Conservation (phyloP, 2,888 invertebrate species). For the Platycnemis pennipes region DNA sequence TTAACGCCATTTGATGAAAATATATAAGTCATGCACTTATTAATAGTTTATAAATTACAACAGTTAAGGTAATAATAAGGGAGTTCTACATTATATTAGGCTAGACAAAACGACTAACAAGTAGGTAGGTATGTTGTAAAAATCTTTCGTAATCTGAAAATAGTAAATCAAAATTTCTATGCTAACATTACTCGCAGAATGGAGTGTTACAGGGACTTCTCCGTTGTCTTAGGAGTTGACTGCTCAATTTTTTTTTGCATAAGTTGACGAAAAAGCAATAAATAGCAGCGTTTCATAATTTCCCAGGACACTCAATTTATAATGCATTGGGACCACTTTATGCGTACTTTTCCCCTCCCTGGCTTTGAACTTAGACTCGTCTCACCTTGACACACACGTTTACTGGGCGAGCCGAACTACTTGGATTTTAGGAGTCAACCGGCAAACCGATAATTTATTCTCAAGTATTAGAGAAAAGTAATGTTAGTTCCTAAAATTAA, state of each 20-base stretch:
- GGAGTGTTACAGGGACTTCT: not conserved
- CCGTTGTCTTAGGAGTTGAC: not conserved
- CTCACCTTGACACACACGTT: not conserved
- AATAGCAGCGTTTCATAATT: not conserved
- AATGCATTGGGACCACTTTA: not conserved
- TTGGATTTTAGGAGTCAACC: not conserved
- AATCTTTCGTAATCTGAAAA: not conserved
- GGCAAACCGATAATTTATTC: not conserved
- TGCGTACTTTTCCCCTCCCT: not conserved
- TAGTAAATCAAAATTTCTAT: not conserved
- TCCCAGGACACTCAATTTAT: not conserved
- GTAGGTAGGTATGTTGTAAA: not conserved
- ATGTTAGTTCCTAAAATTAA: too few species aligned
- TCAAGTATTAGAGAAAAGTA: not conserved
- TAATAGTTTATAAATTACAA: not conserved
- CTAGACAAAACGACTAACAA: not conserved
- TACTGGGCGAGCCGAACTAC: not conserved
- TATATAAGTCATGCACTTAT: not conserved
- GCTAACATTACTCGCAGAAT: not conserved
- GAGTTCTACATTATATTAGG: not conserved
- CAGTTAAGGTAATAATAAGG: not conserved
- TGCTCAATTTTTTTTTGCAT: not conserved
- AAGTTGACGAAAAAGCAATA: not conserved
- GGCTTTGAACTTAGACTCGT: slow-evolving; percentile 2
- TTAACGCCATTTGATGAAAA: not conserved